A percentile compares a stretch with the other conserved stretches of the same genome.
Conservation (phyloP, 2,888 invertebrate species). For the Troides oblongomaculatus region DNA sequence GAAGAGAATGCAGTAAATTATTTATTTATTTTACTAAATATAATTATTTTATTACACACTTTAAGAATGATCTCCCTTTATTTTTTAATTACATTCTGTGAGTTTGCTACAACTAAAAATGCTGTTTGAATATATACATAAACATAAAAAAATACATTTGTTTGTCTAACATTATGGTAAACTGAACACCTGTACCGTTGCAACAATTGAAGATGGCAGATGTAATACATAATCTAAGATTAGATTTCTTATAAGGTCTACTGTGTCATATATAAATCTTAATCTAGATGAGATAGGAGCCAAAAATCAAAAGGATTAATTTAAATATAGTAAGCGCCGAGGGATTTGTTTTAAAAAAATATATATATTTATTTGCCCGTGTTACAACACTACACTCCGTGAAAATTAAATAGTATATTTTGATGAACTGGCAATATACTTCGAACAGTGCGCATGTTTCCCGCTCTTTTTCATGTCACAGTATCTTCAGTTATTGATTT, state of each 20-base stretch:
- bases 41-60: constrained; percentile 40
- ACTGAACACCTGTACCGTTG: constrained; percentile 13
- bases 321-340: background rate
- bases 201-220: constrained; percentile 2
- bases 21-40: constrained; percentile 43
- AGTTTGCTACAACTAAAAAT: constrained; percentile 44
- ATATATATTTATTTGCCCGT: no score
- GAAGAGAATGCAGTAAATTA: constrained; percentile 35
- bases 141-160: constrained; percentile 26
- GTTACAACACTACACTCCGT: no score
- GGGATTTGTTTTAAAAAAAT: background rate
- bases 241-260: background rate
- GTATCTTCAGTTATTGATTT: background rate
- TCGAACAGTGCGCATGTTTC: background rate
- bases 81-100: constrained; percentile 41
- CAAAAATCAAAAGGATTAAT: background rate
- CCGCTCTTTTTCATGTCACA: background rate
- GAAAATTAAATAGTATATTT: no score
- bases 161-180: constrained; percentile 12
- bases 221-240: background rate
- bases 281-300: background rate
- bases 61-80: constrained; percentile 39
- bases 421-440: background rate
- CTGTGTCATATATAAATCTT: background rate
- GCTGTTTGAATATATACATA: constrained; percentile 36